Evolutionary conservation across 2,797 vertebrate species (phyloP).

Genomic region (Mus minutoides): DNA sequence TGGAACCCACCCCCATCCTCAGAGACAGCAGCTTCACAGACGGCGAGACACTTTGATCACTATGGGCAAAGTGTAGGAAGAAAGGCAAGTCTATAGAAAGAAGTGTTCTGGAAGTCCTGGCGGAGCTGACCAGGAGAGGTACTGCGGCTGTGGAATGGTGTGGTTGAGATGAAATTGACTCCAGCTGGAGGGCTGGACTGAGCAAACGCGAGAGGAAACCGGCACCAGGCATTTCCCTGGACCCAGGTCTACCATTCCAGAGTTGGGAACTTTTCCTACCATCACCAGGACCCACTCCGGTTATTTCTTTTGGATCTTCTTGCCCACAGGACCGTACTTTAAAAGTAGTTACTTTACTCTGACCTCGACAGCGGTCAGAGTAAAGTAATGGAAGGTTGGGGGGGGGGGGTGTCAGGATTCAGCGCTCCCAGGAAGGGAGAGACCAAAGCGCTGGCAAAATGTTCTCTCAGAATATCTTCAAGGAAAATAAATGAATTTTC

Average conservation of each 20-base stretch:
- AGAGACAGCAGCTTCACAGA: background rate
- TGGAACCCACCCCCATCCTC: background rate
- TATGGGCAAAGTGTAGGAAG: background rate
- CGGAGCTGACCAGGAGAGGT: background rate
- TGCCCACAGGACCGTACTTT: background rate
- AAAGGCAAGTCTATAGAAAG: background rate
- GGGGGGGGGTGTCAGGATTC: background rate
- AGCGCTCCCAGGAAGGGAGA: background rate
- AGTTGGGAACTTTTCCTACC: background rate
- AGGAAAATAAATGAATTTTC: slow-evolving; percentile 43
- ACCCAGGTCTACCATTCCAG: background rate
- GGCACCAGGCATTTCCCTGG: background rate
- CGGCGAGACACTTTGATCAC: background rate
- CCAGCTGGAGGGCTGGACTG: background rate
- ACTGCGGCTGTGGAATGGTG: background rate
- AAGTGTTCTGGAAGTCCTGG: background rate
- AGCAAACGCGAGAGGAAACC: background rate
- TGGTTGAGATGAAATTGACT: background rate
- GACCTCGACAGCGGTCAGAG: background rate
- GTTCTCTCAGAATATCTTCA: slow-evolving; percentile 17
- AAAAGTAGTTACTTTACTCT: too few relatives aligned
- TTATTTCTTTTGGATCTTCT: background rate
- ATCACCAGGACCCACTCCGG: background rate
- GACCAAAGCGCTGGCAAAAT: background rate
- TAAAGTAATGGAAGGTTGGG: too few relatives aligned